phyloP scores from a whole-genome alignment of 37 sponge, comb jelly and placozoan genomes.

The Theonella swinhoei region DNA sequence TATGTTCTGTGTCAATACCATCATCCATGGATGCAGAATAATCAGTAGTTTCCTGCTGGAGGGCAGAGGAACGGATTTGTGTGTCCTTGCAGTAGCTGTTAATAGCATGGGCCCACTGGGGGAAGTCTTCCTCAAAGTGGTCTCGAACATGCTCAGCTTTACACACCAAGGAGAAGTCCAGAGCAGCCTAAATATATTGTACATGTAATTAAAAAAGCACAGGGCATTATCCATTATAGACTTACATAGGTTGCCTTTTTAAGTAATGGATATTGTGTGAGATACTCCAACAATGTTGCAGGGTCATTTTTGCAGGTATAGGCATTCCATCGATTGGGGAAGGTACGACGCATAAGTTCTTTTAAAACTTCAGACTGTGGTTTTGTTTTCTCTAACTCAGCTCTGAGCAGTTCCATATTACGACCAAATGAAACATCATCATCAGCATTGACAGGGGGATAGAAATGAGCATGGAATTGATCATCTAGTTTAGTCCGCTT shows the following conservation, averaged over 20 bases:
- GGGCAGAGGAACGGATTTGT: neutral
- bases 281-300: neutral
- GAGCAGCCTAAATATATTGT: slow-evolving; percentile 1
- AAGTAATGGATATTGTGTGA: neutral
- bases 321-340: slow-evolving; percentile 1
- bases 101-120: neutral
- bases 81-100: neutral
- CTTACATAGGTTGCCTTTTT: slow-evolving; percentile 2
- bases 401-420: neutral
- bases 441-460: too few relatives aligned
- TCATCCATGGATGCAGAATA: neutral
- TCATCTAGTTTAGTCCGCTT: too few relatives aligned
- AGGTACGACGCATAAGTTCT: slow-evolving; percentile 6
- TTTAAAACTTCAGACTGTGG: neutral
- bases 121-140: neutral
- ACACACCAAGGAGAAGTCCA: neutral
- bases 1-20: too few relatives aligned
- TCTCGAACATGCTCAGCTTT: neutral
- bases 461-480: too few relatives aligned
- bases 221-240: too few relatives aligned
- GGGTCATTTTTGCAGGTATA: neutral
- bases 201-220: too few relatives aligned
- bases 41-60: neutral
- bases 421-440: too few relatives aligned
- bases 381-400: slow-evolving; percentile 1